A percentile compares a stretch with the other conserved stretches of the same genome.
Evolutionary conservation across 2,888 invertebrate species (phyloP).

Genomic region (Hirtodrosophila histrioides): DNA sequence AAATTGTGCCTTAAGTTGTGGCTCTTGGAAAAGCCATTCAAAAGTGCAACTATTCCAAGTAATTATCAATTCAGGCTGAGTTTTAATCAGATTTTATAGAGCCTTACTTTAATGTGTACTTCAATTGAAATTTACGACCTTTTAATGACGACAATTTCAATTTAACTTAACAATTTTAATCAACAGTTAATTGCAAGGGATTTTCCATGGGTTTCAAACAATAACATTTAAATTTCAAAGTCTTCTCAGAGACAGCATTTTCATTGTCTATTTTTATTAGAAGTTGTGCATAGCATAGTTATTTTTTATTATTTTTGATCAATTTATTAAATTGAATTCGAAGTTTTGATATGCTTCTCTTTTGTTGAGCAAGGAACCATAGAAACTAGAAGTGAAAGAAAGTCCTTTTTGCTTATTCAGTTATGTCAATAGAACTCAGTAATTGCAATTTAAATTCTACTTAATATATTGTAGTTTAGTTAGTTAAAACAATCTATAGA

Average conservation of each 20-base stretch:
- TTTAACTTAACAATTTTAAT: slow-evolving; percentile 21
- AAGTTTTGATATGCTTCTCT: too few relatives aligned
- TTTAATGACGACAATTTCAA: slow-evolving; percentile 13
- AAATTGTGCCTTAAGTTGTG: not conserved
- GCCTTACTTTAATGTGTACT: slow-evolving; percentile 9
- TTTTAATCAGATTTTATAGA: slow-evolving; percentile 14
- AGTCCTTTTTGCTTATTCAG: too few relatives aligned
- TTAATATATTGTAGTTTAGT: too few relatives aligned
- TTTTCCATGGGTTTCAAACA: slow-evolving; percentile 6
- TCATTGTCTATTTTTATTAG: too few relatives aligned
- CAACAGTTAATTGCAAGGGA: slow-evolving; percentile 27
- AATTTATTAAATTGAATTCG: too few relatives aligned
- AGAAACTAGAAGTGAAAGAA: too few relatives aligned
- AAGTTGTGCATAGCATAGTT: not conserved
- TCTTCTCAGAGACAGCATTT: not conserved
- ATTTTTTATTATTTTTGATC: too few relatives aligned
- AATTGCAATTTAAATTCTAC: too few relatives aligned
- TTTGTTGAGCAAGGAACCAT: too few relatives aligned
- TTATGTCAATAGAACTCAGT: too few relatives aligned
- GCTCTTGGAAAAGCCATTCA: not conserved
- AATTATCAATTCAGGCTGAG: slow-evolving; percentile 28
- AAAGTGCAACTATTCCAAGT: slow-evolving; percentile 36
- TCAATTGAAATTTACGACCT: slow-evolving; percentile 30
- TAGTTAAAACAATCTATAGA: too few relatives aligned
- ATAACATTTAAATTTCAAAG: not conserved